Evolutionary conservation across 2,888 invertebrate species (phyloP), one percentile per base, ranked within the genome.

Genomic region (Nysson spinosus): DNA sequence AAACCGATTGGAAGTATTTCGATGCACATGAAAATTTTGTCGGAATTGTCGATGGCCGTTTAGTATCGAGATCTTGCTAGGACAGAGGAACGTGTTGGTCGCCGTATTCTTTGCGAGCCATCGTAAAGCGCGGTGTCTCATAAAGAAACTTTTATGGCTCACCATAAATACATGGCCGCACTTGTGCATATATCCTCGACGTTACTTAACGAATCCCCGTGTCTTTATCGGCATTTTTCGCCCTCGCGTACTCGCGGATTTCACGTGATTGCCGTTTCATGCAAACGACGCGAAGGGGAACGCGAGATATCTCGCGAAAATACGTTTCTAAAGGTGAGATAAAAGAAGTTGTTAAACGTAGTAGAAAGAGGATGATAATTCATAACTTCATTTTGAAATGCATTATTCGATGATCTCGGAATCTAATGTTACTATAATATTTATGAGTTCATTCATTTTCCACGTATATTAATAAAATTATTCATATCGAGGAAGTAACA

Each of bases 131-230:
- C 6, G 22, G n/a, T 28, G 49, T 32, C 63, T 68, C 55, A 64
- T 64, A 60, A 69, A 69, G 28, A 32, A 19, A 55, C 56, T 65
- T 70, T 70, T 70, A 70, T 54, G 65, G 50, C 34, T 12, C 44
- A 16, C 37, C 50, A 51, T 51, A 66, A 54, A 65, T 66, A 62
- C 26, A 35, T 12, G 35, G 19, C 20, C 28, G 56, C 70, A 51
- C 60, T 51, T 44, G 58, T 39, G 28, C 30, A 26, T 30, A 24
- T 42, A 17, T 44, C 42, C 50, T 46, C 46, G 46, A 35, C 49
- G 52, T 69, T 57, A 43, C 61, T 65, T 70, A 70, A 70, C 64
- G 70, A 54, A 54, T 37, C 46, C 4, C 26, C 39, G 24, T 4
- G 30, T 34, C 34, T 47, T 61, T 57, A 37, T 43, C 44, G 54